phyloP scores from a whole-genome alignment of 2,888 invertebrate species.

The Microchrysa polita region DNA sequence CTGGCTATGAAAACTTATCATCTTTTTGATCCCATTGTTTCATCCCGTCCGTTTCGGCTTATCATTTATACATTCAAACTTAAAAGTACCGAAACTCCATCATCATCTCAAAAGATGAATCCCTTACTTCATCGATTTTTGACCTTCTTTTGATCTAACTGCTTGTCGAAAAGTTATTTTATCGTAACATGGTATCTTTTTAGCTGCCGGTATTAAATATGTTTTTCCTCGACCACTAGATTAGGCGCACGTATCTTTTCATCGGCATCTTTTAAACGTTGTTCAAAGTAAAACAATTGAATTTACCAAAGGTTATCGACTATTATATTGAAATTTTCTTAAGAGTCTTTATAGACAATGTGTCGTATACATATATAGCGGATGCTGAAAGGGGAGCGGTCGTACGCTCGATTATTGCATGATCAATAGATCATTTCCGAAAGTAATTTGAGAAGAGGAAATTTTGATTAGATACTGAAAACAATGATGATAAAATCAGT shows the following conservation, averaged over 20 bases:
- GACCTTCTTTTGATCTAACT: constrained; percentile 22
- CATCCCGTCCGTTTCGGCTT: not conserved
- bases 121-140: not conserved
- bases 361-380: too few relatives aligned
- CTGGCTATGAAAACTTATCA: not conserved
- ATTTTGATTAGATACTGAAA: constrained; percentile 23
- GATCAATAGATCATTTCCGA: constrained; percentile 28
- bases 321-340: constrained; percentile 7
- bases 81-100: constrained; percentile 20
- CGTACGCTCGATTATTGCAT: not conserved
- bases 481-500: constrained; percentile 16
- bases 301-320: constrained; percentile 21
- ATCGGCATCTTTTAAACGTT: constrained; percentile 39
- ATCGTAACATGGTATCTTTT: constrained; percentile 22
- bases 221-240: constrained; percentile 22
- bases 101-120: too few relatives aligned
- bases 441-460: constrained; percentile 33
- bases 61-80: constrained; percentile 1
- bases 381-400: constrained; percentile 1
- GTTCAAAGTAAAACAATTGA: constrained; percentile 34
- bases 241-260: constrained; percentile 33
- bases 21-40: constrained; percentile 16
- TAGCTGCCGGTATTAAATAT: constrained; percentile 40
- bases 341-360: not conserved
- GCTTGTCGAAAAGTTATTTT: constrained; percentile 23